phyloP scores from a whole-genome alignment of 1,140 invertebrate species.

The Eumaeus atala region DNA sequence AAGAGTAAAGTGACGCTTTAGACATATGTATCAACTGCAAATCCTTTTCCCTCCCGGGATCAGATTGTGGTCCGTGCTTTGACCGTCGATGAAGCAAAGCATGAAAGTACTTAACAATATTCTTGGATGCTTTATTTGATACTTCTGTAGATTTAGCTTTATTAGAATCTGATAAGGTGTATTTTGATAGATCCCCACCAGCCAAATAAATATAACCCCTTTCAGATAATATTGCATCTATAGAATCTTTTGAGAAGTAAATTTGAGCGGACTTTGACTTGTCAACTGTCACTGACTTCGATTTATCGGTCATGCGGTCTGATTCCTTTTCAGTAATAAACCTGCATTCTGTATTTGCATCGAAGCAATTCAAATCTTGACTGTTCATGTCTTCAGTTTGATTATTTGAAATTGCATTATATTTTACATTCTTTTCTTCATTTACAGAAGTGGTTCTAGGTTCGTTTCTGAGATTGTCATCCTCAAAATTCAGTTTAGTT shows the following conservation, averaged over 20 bases:
- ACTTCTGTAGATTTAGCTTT: constrained; percentile 27
- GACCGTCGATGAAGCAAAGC: constrained; percentile 37
- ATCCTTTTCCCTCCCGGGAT: constrained; percentile 43
- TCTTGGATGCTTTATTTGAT: constrained; percentile 53
- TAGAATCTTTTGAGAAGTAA: constrained; percentile 54
- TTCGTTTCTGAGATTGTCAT: not conserved
- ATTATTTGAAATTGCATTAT: too few relatives aligned
- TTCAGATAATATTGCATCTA: constrained; percentile 55
- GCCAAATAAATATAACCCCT: constrained; percentile 38
- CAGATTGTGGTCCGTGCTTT: constrained; percentile 35
- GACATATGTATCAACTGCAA: constrained; percentile 55
- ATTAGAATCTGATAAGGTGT: constrained; percentile 36
- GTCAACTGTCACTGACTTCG: constrained; percentile 28
- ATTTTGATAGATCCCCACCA: constrained; percentile 50
- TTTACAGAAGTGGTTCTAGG: not conserved
- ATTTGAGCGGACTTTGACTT: constrained; percentile 50
- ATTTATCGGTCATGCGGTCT: not conserved
- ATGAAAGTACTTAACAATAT: constrained; percentile 42
- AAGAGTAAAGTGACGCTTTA: constrained; percentile 40
- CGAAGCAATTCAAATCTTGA: not conserved
- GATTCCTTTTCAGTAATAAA: not conserved
- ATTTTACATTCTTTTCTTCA: not conserved
- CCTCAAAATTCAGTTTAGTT: too few relatives aligned
- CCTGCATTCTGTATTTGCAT: not conserved
- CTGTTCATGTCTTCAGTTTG: too few relatives aligned